These are phyloP conservation scores for Sciurus carolinensis DNA, from an alignment of 2,797 vertebrate genomes.

Conservation along the genomic window DNA sequence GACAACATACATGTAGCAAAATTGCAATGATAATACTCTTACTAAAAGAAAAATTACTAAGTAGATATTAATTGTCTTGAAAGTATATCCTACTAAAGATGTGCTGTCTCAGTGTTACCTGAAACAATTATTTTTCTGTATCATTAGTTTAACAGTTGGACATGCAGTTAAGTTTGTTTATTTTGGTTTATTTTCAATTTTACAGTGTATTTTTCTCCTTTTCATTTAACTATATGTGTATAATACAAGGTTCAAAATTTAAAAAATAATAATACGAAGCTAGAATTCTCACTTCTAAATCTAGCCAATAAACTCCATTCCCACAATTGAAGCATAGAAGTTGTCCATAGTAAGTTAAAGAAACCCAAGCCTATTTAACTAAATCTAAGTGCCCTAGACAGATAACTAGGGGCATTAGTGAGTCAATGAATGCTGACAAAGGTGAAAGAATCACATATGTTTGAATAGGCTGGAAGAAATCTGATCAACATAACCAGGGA, in stretches of 20 bases:
- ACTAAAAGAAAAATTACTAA: conserved; percentile 1
- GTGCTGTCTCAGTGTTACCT: not conserved
- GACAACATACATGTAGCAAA: conserved; percentile 24
- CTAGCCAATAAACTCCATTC: not conserved
- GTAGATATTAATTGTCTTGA: not conserved
- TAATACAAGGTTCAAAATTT: not conserved
- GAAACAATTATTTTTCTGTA: conserved; percentile 33
- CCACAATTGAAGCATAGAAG: not conserved
- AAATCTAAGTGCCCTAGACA: not conserved
- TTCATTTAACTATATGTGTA: conserved; percentile 2
- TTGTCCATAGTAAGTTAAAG: not conserved
- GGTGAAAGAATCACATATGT: not conserved
- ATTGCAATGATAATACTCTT: not conserved
- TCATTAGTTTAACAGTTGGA: conserved; percentile 4
- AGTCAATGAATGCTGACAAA: not conserved
- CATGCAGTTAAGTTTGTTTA: not conserved
- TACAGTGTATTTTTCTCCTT: not conserved
- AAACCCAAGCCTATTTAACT: not conserved
- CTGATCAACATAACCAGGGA: not conserved
- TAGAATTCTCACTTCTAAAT: not conserved
- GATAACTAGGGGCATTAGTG: not conserved
- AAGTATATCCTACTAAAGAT: not conserved
- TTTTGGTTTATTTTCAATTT: conserved; percentile 36
- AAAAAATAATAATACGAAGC: not conserved
- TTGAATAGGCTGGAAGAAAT: not conserved